Evolutionary conservation across 1,140 invertebrate species (phyloP).

Genomic region (Drosophila rufa): DNA sequence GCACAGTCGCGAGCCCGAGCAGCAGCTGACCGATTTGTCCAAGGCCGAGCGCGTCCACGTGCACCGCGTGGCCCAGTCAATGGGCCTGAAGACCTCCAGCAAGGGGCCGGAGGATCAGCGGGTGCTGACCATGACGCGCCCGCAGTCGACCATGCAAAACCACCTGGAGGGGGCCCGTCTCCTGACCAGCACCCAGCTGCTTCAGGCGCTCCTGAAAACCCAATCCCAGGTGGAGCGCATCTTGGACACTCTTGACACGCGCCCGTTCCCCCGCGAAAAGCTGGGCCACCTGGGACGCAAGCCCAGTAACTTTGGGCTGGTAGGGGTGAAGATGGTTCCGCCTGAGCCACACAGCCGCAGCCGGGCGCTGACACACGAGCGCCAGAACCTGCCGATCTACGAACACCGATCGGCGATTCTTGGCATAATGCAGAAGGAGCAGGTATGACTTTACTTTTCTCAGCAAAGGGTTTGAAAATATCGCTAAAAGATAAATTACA

Average conservation of each 20-base stretch:
- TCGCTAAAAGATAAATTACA: too few species aligned
- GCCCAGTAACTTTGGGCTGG: constrained; percentile 10
- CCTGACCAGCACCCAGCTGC: not conserved
- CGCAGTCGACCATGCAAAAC: not conserved
- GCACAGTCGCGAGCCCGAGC: constrained; percentile 12
- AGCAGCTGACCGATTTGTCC: constrained; percentile 32
- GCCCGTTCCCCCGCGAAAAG: not conserved
- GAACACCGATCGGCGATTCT: constrained; percentile 41
- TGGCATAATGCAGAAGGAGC: constrained; percentile 2
- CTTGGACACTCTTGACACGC: rapidly evolving
- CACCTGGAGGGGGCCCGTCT: not conserved
- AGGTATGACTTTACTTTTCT: constrained; percentile 31
- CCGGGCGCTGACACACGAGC: not conserved
- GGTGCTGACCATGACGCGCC: constrained; percentile 49
- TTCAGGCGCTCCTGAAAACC: not conserved
- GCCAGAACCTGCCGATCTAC: constrained; percentile 25
- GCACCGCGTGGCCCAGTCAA: constrained; percentile 49
- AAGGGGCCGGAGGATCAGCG: constrained; percentile 43
- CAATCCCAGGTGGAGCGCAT: not conserved
- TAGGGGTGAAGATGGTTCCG: constrained; percentile 16
- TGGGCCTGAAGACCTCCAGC: constrained; percentile 63
- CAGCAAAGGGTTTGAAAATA: not conserved
- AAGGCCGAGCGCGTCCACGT: constrained; percentile 57
- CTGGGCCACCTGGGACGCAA: too few species aligned
- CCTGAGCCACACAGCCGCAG: not conserved